Base-by-base conservation (phyloP, 2,113 vertebrate species). In the Enhydra lutris region DNA sequence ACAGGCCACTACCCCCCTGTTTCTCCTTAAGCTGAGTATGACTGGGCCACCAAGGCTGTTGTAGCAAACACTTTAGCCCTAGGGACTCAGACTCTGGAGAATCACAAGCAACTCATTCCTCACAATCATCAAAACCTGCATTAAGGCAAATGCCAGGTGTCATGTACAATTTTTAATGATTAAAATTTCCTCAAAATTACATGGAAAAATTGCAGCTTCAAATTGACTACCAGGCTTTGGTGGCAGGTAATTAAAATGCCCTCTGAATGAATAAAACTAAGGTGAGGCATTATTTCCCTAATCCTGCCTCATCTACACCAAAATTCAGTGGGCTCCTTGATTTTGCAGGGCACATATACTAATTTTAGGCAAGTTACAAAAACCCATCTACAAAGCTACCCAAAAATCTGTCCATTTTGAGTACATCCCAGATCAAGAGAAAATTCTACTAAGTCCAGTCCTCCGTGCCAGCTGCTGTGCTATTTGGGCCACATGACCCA, bases 1-100 rank as follows among this genome's bases (percentile, higher is more conserved):
- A 79, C n/a, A 85, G 45, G 55, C 31, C 31, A 23, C 55, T 36
- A 17, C 11, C 3, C 10, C 7, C 29, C 50, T 65, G 34, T 39
- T 96, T 92, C 57, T 82, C 55, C 71, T 26, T 57, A 69, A 45
- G 1, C 24, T 29, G 5, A 73, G 20, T 18, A 15, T 14, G 23
- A 21, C 11, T 1, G 9, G 34, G 17, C 1, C 18, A 20, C 26
- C 9, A 17, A 57, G 18, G 10, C 12, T 21, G 6, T 52, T 91
- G 82, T 18, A 89, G 31, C 4, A 31, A 10, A 18, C 1, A 26
- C 3, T 17, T 7, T 57, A 63, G 13, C 76, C 13, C 52, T 47
- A 20, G 81, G 61, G 89, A 78, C 45, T 29, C 10, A 10, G 12
- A 65, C 92, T 65, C 94, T 79, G 24, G 81, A 91, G 96, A 83